Percentiles rank a stretch among this genome's conserved stretches.
Conservation (phyloP, 2,888 invertebrate species). For the Aleiodes alternator region DNA sequence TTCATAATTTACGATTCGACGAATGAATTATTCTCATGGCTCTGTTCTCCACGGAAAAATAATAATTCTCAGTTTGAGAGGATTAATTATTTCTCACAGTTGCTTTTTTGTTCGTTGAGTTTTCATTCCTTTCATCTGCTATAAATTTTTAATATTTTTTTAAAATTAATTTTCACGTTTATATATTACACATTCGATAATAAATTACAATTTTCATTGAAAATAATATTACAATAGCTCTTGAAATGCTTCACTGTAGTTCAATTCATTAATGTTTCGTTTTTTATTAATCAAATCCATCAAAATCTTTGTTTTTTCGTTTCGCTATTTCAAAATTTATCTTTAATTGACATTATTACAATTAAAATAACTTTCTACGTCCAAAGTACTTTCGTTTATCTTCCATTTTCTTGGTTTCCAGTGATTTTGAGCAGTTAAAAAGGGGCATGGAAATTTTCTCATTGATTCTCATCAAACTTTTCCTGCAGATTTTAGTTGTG, state of each 20-base stretch:
- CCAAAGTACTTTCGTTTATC: conserved; percentile 41
- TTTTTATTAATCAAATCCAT: neutral
- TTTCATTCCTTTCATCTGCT: too few species aligned
- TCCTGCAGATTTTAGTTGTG: too few species aligned
- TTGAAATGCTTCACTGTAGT: neutral
- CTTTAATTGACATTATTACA: conserved; percentile 41
- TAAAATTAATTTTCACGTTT: neutral
- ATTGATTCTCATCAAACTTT: neutral
- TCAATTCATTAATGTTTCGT: neutral
- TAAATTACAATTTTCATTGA: conserved; percentile 20
- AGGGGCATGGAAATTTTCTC: neutral
- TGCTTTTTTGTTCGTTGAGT: too few species aligned
- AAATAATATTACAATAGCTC: conserved; percentile 3
- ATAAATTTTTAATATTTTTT: too few species aligned
- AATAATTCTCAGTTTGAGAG: too few species aligned
- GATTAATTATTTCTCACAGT: too few species aligned
- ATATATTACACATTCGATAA: conserved; percentile 18
- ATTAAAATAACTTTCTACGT: conserved; percentile 21
- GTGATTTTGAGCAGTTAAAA: conserved; percentile 38
- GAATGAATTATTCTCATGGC: conserved; percentile 43
- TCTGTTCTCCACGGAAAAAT: neutral
- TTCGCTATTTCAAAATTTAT: neutral
- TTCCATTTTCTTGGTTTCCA: too few species aligned
- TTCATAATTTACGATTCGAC: conserved; percentile 52
- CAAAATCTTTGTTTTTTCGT: conserved; percentile 1